Conservation (phyloP, 2,888 invertebrate species). For the Drosophila suboccidentalis region DNA sequence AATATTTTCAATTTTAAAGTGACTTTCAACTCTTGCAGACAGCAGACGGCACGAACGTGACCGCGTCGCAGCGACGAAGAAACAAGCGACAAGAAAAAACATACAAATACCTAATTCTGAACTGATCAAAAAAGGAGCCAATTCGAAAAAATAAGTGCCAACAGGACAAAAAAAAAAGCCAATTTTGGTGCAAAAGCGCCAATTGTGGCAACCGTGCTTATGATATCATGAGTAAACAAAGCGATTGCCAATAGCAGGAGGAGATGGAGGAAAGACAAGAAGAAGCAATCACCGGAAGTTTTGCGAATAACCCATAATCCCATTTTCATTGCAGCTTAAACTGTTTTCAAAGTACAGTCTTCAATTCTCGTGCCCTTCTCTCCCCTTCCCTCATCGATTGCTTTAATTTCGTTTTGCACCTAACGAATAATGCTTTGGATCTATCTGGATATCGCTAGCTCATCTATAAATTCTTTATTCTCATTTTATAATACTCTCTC, state of each 20-base stretch:
- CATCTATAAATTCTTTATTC: constrained; percentile 14
- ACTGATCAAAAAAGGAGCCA: too few species aligned
- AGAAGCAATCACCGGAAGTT: constrained; percentile 53
- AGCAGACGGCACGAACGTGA: too few species aligned
- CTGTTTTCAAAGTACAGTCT: constrained; percentile 51
- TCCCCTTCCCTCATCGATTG: background rate
- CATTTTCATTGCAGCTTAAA: constrained; percentile 40
- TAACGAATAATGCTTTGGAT: constrained; percentile 39
- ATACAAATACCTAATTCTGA: too few species aligned
- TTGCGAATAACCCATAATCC: constrained; percentile 36
- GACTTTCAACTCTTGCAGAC: too few species aligned
- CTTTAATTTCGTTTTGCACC: constrained; percentile 13
- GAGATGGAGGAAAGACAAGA: background rate
- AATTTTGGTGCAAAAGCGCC: too few species aligned
- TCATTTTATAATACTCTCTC: constrained; percentile 3
- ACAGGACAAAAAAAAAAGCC: too few species aligned
- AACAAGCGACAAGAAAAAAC: too few species aligned
- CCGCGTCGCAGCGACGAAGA: too few species aligned
- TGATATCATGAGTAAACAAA: constrained; percentile 65
- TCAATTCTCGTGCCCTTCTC: background rate
- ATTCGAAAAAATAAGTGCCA: too few species aligned
- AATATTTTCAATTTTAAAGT: too few species aligned
- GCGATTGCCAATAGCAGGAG: constrained; percentile 25
- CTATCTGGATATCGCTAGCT: constrained; percentile 49
- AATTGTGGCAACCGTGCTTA: too few species aligned